These are phyloP conservation scores for Lapara coniferarum DNA, from an alignment of 2,888 invertebrate species.

Conservation along the genomic window DNA sequence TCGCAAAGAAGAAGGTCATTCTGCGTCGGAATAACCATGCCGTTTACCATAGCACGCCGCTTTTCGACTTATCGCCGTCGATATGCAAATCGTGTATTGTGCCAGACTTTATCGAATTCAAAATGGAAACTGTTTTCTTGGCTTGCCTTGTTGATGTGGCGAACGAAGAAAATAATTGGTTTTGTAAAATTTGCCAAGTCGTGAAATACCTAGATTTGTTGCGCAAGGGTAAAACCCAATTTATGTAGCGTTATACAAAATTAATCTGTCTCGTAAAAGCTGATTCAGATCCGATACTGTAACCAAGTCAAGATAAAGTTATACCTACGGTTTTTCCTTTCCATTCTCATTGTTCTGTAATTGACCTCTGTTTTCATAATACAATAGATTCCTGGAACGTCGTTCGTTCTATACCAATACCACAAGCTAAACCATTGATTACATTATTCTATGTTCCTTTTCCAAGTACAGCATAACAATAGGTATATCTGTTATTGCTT, in stretches of 20 bases:
- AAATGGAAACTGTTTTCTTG: slow-evolving; percentile 29
- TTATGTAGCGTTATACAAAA: slow-evolving; percentile 19
- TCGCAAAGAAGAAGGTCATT: slow-evolving; percentile 12
- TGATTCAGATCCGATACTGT: slow-evolving; percentile 13
- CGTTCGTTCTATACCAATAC: neutral
- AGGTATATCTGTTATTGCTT: too few relatives aligned
- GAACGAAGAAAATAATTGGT: slow-evolving; percentile 28
- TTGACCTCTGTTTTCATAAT: neutral
- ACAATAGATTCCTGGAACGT: neutral
- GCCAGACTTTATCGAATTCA: slow-evolving; percentile 43
- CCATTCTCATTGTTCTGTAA: neutral
- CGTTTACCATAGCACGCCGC: slow-evolving; percentile 27
- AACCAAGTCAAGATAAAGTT: neutral
- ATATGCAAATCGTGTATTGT: slow-evolving; percentile 47
- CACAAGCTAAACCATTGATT: slow-evolving; percentile 11
- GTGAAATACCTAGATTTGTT: slow-evolving; percentile 26
- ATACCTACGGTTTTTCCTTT: neutral
- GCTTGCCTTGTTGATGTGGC: slow-evolving; percentile 28
- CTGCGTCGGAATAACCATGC: neutral
- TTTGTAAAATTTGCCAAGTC: slow-evolving; percentile 31
- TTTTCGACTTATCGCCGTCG: slow-evolving; percentile 32
- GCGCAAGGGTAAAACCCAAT: slow-evolving; percentile 23
- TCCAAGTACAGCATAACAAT: neutral
- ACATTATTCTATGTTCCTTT: neutral
- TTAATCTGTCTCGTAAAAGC: slow-evolving; percentile 15